phyloP scores from a whole-genome alignment of 2,888 invertebrate genomes.

The Dione vanillae region DNA sequence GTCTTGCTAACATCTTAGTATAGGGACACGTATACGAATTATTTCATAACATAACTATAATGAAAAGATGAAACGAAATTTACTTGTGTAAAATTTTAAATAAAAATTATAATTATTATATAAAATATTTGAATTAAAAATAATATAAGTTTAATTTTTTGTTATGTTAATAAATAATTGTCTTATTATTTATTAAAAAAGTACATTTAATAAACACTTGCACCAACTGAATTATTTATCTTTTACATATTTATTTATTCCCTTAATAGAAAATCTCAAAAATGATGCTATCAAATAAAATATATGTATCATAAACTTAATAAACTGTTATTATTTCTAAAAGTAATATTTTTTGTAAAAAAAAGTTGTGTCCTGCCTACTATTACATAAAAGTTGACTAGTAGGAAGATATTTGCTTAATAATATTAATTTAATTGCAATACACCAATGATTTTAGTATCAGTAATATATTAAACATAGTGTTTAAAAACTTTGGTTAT shows the following conservation, averaged over 20 bases:
- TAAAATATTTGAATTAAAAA: neutral
- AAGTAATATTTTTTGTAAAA: neutral
- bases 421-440: neutral
- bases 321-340: neutral
- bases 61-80: too few relatives aligned
- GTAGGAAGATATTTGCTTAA: slow-evolving; percentile 12
- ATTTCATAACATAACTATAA: neutral
- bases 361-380: neutral
- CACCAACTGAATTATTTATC: neutral
- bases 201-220: neutral
- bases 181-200: neutral
- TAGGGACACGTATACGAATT: slow-evolving; percentile 26
- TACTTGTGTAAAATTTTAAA: too few relatives aligned
- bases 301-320: neutral
- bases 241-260: neutral
- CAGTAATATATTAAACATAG: slow-evolving; percentile 1
- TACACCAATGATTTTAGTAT: neutral
- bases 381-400: neutral
- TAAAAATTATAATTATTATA: too few relatives aligned
- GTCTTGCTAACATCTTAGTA: slow-evolving; percentile 22
- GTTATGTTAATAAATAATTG: neutral
- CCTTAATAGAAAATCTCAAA: neutral
- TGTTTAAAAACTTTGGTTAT: neutral
- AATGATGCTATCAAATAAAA: neutral
- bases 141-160: neutral